phyloP scores from a whole-genome alignment of 1,140 invertebrate species.

The Formica exsecta region DNA sequence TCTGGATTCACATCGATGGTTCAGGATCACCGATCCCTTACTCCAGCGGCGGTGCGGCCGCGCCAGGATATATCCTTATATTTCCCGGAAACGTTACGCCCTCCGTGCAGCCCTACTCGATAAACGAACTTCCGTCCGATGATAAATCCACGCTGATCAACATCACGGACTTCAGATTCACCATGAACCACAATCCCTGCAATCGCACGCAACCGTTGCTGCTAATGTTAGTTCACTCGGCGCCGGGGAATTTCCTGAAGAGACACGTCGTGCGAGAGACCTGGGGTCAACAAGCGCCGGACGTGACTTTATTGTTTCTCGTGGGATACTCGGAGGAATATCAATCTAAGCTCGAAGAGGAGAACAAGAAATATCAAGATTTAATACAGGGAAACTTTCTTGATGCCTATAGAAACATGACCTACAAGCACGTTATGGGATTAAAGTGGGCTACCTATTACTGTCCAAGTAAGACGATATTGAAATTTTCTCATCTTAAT shows the following conservation, averaged over 20 bases:
- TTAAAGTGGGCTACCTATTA: constrained; percentile 93
- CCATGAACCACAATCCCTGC: constrained; percentile 87
- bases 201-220: constrained; percentile 85
- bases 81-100: constrained; percentile 72
- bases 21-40: constrained; percentile 64
- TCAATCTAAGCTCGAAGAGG: constrained; percentile 87
- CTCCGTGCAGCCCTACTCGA: constrained; percentile 62
- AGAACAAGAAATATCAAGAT: constrained; percentile 89
- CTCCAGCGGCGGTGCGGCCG: constrained; percentile 54
- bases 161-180: constrained; percentile 88
- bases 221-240: constrained; percentile 90
- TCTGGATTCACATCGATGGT: constrained; percentile 76
- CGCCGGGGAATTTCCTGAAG: constrained; percentile 88
- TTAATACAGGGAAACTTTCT: constrained; percentile 93
- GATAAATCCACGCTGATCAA: constrained; percentile 87
- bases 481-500: not conserved
- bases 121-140: constrained; percentile 79
- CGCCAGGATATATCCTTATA: constrained; percentile 74
- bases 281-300: constrained; percentile 87
- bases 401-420: constrained; percentile 94
- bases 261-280: constrained; percentile 89
- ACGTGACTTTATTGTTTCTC: constrained; percentile 89
- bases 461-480: constrained; percentile 86
- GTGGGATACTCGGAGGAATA: constrained; percentile 88
- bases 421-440: constrained; percentile 94